Evolutionary conservation across 2,113 vertebrate genomes (phyloP).

Genomic region (Dunckerocampus dactyliophorus): DNA sequence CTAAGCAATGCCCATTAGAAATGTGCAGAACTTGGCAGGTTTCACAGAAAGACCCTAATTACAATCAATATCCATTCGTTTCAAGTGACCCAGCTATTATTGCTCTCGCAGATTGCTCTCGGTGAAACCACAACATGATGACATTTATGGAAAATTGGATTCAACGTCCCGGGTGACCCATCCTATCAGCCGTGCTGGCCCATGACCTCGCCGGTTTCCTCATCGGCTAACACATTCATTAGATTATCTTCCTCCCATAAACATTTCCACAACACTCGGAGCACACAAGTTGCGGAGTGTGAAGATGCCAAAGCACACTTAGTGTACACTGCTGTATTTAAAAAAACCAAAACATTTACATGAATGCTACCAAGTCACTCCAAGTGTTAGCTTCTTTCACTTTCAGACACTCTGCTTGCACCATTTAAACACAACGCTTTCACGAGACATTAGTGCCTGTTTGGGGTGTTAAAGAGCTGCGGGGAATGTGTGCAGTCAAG

Average conservation of each 20-base stretch:
- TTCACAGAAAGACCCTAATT: slow-evolving; percentile 13
- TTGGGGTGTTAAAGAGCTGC: slow-evolving; percentile 46
- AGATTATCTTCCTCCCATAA: slow-evolving; percentile 35
- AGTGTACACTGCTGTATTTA: not conserved
- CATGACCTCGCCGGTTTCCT: slow-evolving; percentile 24
- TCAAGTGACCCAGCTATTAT: slow-evolving; percentile 45
- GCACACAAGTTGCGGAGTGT: not conserved
- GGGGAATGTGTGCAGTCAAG: slow-evolving; percentile 38
- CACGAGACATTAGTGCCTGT: slow-evolving; percentile 36
- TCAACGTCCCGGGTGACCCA: slow-evolving; percentile 29
- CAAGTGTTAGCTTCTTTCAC: slow-evolving; percentile 40
- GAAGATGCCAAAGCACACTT: not conserved
- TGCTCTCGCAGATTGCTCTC: slow-evolving; percentile 38
- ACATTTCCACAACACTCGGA: slow-evolving; percentile 40
- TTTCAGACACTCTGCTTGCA: slow-evolving; percentile 23
- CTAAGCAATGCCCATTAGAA: too few relatives aligned
- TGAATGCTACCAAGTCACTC: slow-evolving; percentile 33
- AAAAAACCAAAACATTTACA: slow-evolving; percentile 3
- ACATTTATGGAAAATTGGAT: slow-evolving; percentile 48
- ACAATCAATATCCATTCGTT: slow-evolving; percentile 45
- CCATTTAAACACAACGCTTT: slow-evolving; percentile 36
- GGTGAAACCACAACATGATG: slow-evolving; percentile 30
- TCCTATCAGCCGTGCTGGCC: slow-evolving; percentile 19
- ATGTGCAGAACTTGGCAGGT: too few relatives aligned
- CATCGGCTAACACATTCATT: slow-evolving; percentile 42